Evolutionary conservation across 2,888 invertebrate species (phyloP).

Genomic region (Entomobrya multifasciata): DNA sequence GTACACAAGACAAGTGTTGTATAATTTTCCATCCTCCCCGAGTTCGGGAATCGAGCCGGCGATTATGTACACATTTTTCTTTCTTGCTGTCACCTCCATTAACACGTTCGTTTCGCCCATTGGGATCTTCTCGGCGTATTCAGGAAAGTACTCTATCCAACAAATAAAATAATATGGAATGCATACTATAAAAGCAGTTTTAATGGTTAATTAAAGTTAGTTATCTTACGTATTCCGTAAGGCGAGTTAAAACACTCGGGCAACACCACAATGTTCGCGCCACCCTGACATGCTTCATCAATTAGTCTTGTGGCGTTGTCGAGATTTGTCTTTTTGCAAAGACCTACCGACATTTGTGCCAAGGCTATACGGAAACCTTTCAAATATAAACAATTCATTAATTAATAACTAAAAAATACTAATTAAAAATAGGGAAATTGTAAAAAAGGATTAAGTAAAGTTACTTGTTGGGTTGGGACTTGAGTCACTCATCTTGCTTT

Average conservation of each 20-base stretch:
- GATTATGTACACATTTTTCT: conserved; percentile 89
- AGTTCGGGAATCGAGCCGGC: conserved; percentile 95
- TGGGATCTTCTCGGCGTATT: conserved; percentile 93
- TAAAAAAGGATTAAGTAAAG: too few species aligned
- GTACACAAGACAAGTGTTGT: conserved; percentile 95
- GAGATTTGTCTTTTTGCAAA: conserved; percentile 89
- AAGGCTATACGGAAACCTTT: conserved; percentile 88
- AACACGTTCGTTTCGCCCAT: conserved; percentile 88
- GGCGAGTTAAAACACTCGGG: conserved; percentile 98
- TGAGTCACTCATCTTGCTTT: too few species aligned
- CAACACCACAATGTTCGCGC: conserved; percentile 86
- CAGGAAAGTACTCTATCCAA: conserved; percentile 86
- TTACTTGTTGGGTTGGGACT: too few species aligned
- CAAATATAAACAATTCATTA: neutral
- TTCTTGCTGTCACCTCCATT: conserved; percentile 88
- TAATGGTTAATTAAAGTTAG: conserved; percentile 45
- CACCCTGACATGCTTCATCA: conserved; percentile 85
- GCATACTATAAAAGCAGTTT: conserved; percentile 7
- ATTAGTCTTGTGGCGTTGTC: conserved; percentile 87
- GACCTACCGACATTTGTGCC: conserved; percentile 90
- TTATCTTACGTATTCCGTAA: conserved; percentile 89
- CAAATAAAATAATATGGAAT: neutral
- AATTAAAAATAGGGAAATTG: too few species aligned
- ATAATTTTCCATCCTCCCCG: conserved; percentile 85
- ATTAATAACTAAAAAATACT: too few species aligned